A percentile compares a stretch with the other conserved stretches of the same genome.
Conservation (phyloP, 2,113 vertebrate species). For the Taxidea taxus region DNA sequence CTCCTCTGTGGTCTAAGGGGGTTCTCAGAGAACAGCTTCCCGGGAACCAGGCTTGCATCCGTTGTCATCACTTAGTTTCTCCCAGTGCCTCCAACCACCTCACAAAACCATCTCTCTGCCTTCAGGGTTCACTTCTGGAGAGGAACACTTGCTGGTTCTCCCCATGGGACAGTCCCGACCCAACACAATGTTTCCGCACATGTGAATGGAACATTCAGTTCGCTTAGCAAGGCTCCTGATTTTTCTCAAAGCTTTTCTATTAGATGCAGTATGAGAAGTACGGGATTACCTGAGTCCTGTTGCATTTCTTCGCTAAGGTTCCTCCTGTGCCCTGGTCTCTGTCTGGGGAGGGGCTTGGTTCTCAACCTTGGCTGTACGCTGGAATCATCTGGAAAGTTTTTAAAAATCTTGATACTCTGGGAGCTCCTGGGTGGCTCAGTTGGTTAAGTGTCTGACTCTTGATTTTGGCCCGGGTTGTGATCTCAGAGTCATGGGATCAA, state of each 20-base stretch:
- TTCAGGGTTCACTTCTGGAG: slow-evolving; percentile 2
- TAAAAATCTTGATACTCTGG: not conserved
- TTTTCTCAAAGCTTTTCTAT: not conserved
- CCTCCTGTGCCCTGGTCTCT: not conserved
- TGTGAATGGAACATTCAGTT: not conserved
- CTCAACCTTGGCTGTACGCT: not conserved
- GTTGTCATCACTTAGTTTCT: slow-evolving; percentile 18
- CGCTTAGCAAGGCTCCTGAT: not conserved
- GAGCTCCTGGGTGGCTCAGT: not conserved
- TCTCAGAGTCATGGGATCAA: not conserved
- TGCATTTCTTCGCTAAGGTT: not conserved
- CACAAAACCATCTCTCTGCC: slow-evolving; percentile 7
- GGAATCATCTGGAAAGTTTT: not conserved
- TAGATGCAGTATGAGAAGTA: not conserved
- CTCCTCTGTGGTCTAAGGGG: slow-evolving; percentile 17
- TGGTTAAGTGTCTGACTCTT: not conserved
- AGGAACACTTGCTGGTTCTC: not conserved
- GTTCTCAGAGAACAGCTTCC: slow-evolving; percentile 35
- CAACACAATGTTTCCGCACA: not conserved
- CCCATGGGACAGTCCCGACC: not conserved
- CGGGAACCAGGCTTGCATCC: not conserved
- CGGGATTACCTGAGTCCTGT: not conserved
- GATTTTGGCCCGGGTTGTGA: not conserved
- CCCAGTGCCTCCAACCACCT: not conserved
- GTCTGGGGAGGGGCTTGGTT: not conserved